Conservation (phyloP, 2,888 invertebrate species). For the Oscheius sp. region DNA sequence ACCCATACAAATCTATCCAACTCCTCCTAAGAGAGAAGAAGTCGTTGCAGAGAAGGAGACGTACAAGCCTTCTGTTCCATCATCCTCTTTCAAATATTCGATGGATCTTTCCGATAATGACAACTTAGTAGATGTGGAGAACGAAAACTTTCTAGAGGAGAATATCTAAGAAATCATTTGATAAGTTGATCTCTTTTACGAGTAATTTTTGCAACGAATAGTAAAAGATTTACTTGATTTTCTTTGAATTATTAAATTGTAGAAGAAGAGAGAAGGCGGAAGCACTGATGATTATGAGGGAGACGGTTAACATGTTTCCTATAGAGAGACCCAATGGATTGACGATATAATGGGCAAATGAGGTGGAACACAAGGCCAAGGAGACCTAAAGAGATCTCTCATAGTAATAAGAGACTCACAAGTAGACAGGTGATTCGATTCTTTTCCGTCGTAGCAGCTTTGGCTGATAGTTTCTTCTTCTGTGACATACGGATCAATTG, state of each 20-base stretch:
- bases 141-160: background rate
- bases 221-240: constrained; percentile 1
- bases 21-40: background rate
- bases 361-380: constrained; percentile 16
- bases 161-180: background rate
- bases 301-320: constrained; percentile 22
- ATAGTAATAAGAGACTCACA: constrained; percentile 5
- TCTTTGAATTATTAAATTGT: constrained; percentile 2
- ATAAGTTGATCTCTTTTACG: constrained; percentile 4
- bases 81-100: background rate
- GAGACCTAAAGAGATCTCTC: too few species aligned
- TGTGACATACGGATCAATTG: background rate
- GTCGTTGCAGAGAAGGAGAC: background rate
- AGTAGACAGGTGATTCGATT: constrained; percentile 19
- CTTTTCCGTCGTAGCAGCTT: constrained; percentile 7
- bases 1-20: background rate
- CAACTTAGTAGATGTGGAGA: background rate
- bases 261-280: constrained; percentile 19
- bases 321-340: constrained; percentile 17
- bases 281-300: background rate
- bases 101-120: background rate
- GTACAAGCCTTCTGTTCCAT: background rate
- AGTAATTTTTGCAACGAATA: background rate
- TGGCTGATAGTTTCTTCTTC: constrained; percentile 14
- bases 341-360: constrained; percentile 31